Conservation (phyloP, 2,113 vertebrate genomes). For the Mus pahari region DNA sequence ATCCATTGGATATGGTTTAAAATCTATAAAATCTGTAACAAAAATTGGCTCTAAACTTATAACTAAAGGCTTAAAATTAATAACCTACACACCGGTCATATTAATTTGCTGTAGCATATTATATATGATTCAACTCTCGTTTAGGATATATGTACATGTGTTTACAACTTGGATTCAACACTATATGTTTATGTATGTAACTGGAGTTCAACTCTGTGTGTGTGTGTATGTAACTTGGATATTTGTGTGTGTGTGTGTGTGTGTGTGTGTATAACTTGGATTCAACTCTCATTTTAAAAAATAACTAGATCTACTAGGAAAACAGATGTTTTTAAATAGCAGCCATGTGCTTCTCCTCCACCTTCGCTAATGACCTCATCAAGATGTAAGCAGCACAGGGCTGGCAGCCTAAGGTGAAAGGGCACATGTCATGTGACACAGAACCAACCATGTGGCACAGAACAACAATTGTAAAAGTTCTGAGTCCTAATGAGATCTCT, state of each 20-base stretch:
- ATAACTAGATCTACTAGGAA: too few species aligned
- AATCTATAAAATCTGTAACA: not conserved
- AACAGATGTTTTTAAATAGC: not conserved
- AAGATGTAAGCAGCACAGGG: not conserved
- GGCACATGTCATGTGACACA: not conserved
- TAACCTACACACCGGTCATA: not conserved
- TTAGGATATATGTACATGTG: not conserved
- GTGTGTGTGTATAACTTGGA: not conserved
- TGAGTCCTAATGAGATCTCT: not conserved
- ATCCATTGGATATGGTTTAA: not conserved
- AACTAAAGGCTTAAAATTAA: not conserved
- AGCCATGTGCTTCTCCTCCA: not conserved
- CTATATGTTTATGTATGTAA: not conserved
- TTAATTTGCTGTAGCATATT: not conserved
- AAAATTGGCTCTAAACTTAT: not conserved
- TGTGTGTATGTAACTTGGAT: not conserved
- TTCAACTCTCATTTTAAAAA: not conserved
- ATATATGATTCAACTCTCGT: not conserved
- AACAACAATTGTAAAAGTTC: not conserved
- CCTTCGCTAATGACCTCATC: not conserved
- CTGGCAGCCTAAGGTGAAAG: not conserved
- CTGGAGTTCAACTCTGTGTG: too few species aligned
- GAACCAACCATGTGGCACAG: not conserved
- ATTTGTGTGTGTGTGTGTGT: too few species aligned
- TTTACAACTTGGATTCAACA: not conserved